Percentiles rank a stretch among this genome's conserved stretches.
phyloP scores from a whole-genome alignment of 1,140 invertebrate genomes.

The Globodera ellingtonae region DNA sequence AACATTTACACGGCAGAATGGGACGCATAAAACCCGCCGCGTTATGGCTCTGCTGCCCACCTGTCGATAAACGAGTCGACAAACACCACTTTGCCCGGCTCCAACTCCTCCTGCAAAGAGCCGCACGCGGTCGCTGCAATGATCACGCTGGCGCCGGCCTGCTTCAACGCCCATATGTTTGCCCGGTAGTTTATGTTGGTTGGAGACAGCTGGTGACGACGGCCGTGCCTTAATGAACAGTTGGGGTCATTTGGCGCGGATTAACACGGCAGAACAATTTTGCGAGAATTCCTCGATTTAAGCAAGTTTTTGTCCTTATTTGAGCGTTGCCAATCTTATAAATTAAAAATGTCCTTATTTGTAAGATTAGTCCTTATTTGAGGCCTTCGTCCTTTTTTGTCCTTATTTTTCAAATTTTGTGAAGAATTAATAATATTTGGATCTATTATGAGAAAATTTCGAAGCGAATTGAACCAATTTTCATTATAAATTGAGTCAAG shows the following conservation, averaged over 20 bases:
- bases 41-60: conserved; percentile 54
- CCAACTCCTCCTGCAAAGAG: conserved; percentile 82
- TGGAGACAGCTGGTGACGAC: conserved; percentile 80
- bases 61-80: conserved; percentile 92
- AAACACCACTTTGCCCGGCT: conserved; percentile 85
- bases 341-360: too few relatives aligned
- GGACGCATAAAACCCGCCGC: too few relatives aligned
- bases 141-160: conserved; percentile 79
- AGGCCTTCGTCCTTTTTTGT: too few relatives aligned
- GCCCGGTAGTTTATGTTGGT: conserved; percentile 89
- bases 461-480: too few relatives aligned
- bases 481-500: too few relatives aligned
- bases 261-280: conserved; percentile 58
- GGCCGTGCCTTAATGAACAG: conserved; percentile 78
- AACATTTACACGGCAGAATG: too few relatives aligned
- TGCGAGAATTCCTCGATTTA: background rate
- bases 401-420: background rate
- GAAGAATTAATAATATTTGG: too few relatives aligned
- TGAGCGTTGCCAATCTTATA: too few relatives aligned
- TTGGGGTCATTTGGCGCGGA: too few relatives aligned
- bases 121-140: conserved; percentile 89
- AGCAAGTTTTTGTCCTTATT: too few relatives aligned
- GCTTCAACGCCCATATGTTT: conserved; percentile 89
- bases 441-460: too few relatives aligned
- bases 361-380: too few relatives aligned